Evolutionary conservation across 2,113 vertebrate species (phyloP).

Genomic region (Taxidea taxus): DNA sequence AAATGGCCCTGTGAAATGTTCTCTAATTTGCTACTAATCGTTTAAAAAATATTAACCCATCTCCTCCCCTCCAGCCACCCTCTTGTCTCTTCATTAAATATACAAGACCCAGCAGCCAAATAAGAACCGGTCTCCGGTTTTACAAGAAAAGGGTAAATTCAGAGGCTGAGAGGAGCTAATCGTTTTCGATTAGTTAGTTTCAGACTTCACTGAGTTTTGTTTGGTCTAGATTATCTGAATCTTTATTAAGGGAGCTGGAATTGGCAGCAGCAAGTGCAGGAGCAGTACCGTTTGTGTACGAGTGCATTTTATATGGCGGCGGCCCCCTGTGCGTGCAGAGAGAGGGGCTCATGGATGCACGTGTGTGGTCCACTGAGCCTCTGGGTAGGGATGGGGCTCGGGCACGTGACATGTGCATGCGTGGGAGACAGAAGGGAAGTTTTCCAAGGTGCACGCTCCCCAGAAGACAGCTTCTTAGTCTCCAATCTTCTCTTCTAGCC

Average conservation of each 20-base stretch:
- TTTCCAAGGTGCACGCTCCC: background rate
- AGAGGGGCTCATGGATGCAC: rapidly evolving
- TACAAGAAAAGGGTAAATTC: conserved; percentile 67
- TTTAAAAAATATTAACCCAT: conserved; percentile 47
- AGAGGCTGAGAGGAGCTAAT: conserved; percentile 66
- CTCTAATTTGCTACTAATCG: conserved; percentile 51
- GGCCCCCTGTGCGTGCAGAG: background rate
- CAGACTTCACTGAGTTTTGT: conserved; percentile 74
- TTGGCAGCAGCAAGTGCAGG: conserved; percentile 1
- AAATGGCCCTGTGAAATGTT: conserved; percentile 25
- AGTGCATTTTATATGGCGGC: background rate
- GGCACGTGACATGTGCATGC: background rate
- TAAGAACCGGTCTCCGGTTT: conserved; percentile 34
- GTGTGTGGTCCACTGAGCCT: background rate
- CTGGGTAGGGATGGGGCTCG: rapidly evolving
- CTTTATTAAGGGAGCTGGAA: conserved; percentile 74
- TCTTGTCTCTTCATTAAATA: background rate
- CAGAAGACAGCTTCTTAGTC: background rate
- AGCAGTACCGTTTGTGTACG: background rate
- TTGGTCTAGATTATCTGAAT: conserved; percentile 74
- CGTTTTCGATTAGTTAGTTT: conserved; percentile 74
- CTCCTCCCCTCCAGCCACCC: background rate
- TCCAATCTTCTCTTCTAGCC: background rate
- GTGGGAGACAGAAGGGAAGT: background rate
- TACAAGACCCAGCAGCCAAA: conserved; percentile 59